Evolutionary conservation across 2,888 invertebrate species (phyloP), one percentile per base, ranked within the genome.

Genomic region (Odontocolon sp.): DNA sequence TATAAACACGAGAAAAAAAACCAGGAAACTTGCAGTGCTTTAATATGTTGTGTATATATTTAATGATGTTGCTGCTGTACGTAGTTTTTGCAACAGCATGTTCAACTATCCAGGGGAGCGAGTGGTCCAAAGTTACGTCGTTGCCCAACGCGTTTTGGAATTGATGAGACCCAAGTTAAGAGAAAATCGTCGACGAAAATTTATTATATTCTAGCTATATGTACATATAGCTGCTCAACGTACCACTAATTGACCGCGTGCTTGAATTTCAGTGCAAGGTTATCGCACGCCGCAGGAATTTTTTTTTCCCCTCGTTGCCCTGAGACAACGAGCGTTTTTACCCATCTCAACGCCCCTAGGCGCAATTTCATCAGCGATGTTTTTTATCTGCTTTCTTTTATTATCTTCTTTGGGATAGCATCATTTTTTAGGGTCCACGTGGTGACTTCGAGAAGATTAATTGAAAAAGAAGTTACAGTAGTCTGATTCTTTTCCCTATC

Each of bases 161-260:
- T 63, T 71, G 42, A 63, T 54, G 63, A 47, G 54, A 6, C 23
- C 52, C 21, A 36, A 47, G n/a, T n/a, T n/a, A n/a, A n/a, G n/a
- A n/a, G n/a, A n/a, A 57, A 42, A 36, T 5, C 6, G 26, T 11
- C 45, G 14, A 33, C 56, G 21, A 45, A 67, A 67, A 67, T 67
- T 33, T 45, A 56, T 67, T 31, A 45, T 31, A 42, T 36, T 31
- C 66, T 23, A n/a, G n/a, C 14, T 28, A n/a, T n/a, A 11, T 47
- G 11, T 26, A 21, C 23, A 47, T 47, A 4, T 11, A n/a, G 11
- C 11, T 47, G n/a, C 31, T 18, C 31, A 18, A 31, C 59, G n/a
- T 45, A 1, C 61, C 61, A 16, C 61, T 61, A 61, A 61, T 61
- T 61, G 61, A 45, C 61, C 45, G 18, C 8, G 21, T 45, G 11